Conservation (phyloP, 53 echinoderm and acorn worm species). For the Echinarachnius parma region DNA sequence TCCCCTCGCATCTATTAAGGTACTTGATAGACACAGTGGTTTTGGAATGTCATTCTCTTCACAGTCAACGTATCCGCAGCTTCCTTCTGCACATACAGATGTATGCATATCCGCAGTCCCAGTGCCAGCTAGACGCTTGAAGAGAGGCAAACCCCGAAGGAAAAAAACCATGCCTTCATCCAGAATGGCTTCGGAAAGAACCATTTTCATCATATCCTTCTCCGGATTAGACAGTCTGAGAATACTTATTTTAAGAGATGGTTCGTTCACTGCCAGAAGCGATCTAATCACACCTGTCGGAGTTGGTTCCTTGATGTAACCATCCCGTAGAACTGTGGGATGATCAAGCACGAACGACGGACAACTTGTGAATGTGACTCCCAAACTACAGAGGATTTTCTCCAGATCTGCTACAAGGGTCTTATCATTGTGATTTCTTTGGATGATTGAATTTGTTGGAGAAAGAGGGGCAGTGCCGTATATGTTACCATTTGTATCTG, state of each 20-base stretch:
- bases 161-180: not conserved
- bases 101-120: not conserved
- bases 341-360: not conserved
- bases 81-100: not conserved
- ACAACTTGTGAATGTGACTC: constrained; percentile 14
- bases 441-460: too few relatives aligned
- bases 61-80: constrained; percentile 15
- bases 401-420: not conserved
- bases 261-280: not conserved
- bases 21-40: not conserved
- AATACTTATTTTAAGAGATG: not conserved
- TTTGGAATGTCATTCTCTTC: not conserved
- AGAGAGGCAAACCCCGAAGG: not conserved
- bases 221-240: not conserved
- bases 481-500: too few relatives aligned
- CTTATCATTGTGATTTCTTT: not conserved
- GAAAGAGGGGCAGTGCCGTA: too few relatives aligned
- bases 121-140: constrained; percentile 1
- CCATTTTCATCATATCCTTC: not conserved
- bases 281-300: constrained; percentile 3
- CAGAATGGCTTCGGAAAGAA: not conserved
- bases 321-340: constrained; percentile 10
- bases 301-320: constrained; percentile 23
- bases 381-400: not conserved
- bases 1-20: constrained; percentile 9